Conservation (phyloP, 1,140 invertebrate species). For the Teleogryllus occipitalis region DNA sequence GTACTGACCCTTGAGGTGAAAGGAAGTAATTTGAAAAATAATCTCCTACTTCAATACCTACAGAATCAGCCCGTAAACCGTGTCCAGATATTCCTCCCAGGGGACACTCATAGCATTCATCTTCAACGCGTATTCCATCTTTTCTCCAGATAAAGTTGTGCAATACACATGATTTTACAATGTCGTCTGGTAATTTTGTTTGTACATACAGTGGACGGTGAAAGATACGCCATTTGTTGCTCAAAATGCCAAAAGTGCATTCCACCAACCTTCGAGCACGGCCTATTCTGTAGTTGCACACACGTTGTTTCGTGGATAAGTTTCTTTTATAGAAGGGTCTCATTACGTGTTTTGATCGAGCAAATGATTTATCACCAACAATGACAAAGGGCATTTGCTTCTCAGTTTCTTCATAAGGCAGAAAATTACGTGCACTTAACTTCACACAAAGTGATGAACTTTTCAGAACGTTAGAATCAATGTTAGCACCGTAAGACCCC, state of each 20-base stretch:
- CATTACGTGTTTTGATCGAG: constrained; percentile 21
- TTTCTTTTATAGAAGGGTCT: constrained; percentile 11
- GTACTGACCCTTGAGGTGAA: too few species aligned
- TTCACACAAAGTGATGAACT: not conserved
- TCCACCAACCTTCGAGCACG: constrained; percentile 34
- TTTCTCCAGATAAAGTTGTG: constrained; percentile 28
- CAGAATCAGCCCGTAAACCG: constrained; percentile 4
- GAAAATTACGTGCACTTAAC: not conserved
- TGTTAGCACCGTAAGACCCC: constrained; percentile 31
- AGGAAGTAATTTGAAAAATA: not conserved
- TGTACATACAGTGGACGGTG: constrained; percentile 27
- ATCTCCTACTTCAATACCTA: constrained; percentile 9
- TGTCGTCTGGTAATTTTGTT: constrained; percentile 24
- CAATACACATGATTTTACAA: constrained; percentile 29
- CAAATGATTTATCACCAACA: constrained; percentile 31
- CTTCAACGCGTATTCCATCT: constrained; percentile 25
- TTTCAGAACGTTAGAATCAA: not conserved
- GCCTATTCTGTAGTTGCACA: constrained; percentile 40
- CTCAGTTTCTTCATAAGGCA: not conserved
- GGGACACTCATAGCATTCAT: constrained; percentile 19
- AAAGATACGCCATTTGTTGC: constrained; percentile 37
- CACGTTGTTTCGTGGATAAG: constrained; percentile 27
- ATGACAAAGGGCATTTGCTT: constrained; percentile 15
- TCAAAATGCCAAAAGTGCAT: constrained; percentile 39
- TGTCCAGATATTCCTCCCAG: not conserved